Evolutionary conservation across 2,797 vertebrate genomes (phyloP).

Genomic region (Phalanger gymnotis): DNA sequence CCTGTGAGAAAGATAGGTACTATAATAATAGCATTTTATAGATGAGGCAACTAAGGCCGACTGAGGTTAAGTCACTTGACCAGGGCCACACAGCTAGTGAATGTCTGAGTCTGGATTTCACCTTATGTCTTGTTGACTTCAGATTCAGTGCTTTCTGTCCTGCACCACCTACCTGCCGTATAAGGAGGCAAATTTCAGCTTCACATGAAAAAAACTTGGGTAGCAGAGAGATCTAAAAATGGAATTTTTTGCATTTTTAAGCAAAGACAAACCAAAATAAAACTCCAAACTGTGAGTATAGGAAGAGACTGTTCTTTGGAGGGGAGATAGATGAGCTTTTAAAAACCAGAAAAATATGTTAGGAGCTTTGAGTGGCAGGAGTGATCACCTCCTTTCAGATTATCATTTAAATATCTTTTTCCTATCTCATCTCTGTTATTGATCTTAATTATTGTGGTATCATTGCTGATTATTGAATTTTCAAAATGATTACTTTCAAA

Average conservation of each 20-base stretch:
- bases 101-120: slow-evolving; percentile 10
- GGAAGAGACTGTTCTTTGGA: not conserved
- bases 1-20: not conserved
- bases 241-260: not conserved
- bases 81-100: not conserved
- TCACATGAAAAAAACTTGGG: not conserved
- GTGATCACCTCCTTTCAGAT: not conserved
- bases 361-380: not conserved
- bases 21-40: not conserved
- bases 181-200: not conserved
- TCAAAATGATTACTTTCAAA: not conserved
- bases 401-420: not conserved
- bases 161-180: not conserved
- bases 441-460: not conserved
- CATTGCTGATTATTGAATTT: not conserved
- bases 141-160: not conserved
- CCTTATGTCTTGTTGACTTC: not conserved
- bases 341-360: not conserved
- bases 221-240: not conserved
- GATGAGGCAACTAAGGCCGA: not conserved
- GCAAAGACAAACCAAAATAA: not conserved
- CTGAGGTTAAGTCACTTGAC: slow-evolving; percentile 14
- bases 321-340: not conserved
- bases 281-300: not conserved
- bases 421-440: not conserved